A percentile compares a stretch with the other conserved stretches of the same genome.
phyloP scores from a whole-genome alignment of 2,797 vertebrate species.

The Sebastes nivosus region DNA sequence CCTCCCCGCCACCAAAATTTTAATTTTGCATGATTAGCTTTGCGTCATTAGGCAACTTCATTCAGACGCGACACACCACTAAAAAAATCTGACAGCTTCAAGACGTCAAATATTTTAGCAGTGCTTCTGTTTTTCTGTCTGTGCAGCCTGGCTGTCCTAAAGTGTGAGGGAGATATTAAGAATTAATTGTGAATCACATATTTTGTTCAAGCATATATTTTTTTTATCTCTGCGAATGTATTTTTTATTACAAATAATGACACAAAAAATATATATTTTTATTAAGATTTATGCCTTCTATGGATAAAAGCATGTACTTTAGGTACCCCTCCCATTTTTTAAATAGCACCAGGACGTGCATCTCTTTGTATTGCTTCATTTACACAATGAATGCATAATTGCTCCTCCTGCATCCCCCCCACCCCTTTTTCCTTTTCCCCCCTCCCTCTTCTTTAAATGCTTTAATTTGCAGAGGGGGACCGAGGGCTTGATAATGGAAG shows the following conservation, averaged over 20 bases:
- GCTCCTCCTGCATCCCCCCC: slow-evolving; percentile 82
- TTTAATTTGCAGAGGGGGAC: slow-evolving; percentile 98
- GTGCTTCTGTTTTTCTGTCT: slow-evolving; percentile 66
- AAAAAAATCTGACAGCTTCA: slow-evolving; percentile 89
- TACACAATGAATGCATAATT: slow-evolving; percentile 92
- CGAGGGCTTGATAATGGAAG: slow-evolving; percentile 93
- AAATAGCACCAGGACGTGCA: slow-evolving; percentile 73
- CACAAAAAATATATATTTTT: slow-evolving; percentile 43
- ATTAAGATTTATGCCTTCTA: slow-evolving; percentile 70
- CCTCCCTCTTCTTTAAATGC: slow-evolving; percentile 82
- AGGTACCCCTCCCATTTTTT: slow-evolving; percentile 68
- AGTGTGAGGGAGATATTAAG: slow-evolving; percentile 22
- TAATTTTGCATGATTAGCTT: slow-evolving; percentile 99
- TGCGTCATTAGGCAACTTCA: slow-evolving; percentile 97
- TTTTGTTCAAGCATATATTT: slow-evolving; percentile 57
- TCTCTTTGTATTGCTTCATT: slow-evolving; percentile 93
- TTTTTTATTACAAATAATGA: slow-evolving; percentile 57
- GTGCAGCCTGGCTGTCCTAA: slow-evolving; percentile 28
- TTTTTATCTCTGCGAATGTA: slow-evolving; percentile 62
- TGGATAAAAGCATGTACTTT: slow-evolving; percentile 59
- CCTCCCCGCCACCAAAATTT: slow-evolving; percentile 89
- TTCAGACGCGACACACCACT: slow-evolving; percentile 87
- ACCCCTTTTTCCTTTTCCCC: slow-evolving; percentile 13
- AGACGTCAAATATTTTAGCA: slow-evolving; percentile 91
- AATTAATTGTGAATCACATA: slow-evolving; percentile 56